Conservation (phyloP, 2,888 invertebrate genomes). For the Galeruca laticollis region DNA sequence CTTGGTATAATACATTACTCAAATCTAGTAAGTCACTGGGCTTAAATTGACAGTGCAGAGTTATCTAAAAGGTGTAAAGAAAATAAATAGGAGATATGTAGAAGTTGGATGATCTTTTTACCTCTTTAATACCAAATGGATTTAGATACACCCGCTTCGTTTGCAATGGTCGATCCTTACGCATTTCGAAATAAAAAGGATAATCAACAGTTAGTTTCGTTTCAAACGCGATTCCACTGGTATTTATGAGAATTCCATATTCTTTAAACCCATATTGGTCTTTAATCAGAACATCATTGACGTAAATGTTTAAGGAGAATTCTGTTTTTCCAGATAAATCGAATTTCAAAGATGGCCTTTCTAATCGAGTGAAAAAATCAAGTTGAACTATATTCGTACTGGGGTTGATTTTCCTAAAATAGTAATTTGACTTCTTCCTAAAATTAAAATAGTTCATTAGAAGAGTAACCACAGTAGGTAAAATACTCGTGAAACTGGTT, state of each 20-base stretch:
- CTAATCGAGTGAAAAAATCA: conserved; percentile 47
- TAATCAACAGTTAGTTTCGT: conserved; percentile 10
- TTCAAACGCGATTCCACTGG: conserved; percentile 42
- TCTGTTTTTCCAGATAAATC: conserved; percentile 37
- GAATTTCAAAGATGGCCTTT: conserved; percentile 47
- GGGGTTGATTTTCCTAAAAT: conserved; percentile 47
- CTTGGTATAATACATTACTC: background rate
- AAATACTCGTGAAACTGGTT: background rate
- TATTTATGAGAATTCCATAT: conserved; percentile 48
- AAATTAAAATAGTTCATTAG: conserved; percentile 30
- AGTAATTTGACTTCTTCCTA: conserved; percentile 54
- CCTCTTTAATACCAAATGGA: conserved; percentile 37
- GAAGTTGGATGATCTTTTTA: background rate
- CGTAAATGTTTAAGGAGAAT: conserved; percentile 38
- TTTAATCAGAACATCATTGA: conserved; percentile 52
- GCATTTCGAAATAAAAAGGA: conserved; percentile 30
- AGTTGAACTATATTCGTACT: conserved; percentile 43
- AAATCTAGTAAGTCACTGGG: background rate
- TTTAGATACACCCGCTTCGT: conserved; percentile 22
- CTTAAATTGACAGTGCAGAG: background rate
- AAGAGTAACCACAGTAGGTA: background rate
- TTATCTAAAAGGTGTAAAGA: too few relatives aligned
- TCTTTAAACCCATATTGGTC: conserved; percentile 34
- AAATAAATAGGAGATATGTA: too few relatives aligned
- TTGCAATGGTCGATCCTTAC: background rate